These are phyloP conservation scores for Acheta domesticus DNA, from an alignment of 2,888 invertebrate genomes.

Conservation along the genomic window DNA sequence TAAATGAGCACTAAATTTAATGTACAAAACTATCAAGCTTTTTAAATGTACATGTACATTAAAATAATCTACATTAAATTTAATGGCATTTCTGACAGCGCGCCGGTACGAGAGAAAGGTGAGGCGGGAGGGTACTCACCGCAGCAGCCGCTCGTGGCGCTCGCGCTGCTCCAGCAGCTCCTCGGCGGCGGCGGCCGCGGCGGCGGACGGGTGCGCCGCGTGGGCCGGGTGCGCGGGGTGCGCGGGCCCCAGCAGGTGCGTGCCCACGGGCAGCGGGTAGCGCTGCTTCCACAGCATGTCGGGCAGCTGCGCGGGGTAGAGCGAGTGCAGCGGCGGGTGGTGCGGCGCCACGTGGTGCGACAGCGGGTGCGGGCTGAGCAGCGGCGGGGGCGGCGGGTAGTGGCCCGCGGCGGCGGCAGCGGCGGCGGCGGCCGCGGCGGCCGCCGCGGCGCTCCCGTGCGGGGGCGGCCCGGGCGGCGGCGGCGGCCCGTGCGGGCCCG, in stretches of 20 bases:
- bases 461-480: conserved; percentile 36
- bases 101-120: too few species aligned
- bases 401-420: neutral
- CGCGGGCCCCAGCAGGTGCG: conserved; percentile 45
- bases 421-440: neutral
- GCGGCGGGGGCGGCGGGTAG: conserved; percentile 48
- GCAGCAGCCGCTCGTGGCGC: conserved; percentile 63
- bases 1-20: too few species aligned
- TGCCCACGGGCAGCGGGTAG: conserved; percentile 55
- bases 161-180: conserved; percentile 54
- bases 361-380: conserved; percentile 40
- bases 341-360: conserved; percentile 38
- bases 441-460: conserved; percentile 27
- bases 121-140: conserved; percentile 50
- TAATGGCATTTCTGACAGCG: too few species aligned
- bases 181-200: conserved; percentile 11
- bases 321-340: conserved; percentile 41
- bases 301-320: conserved; percentile 39
- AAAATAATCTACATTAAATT: too few species aligned
- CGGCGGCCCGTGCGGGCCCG: conserved; percentile 40
- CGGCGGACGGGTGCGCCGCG: conserved; percentile 43
- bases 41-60: too few species aligned
- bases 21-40: too few species aligned
- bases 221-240: conserved; percentile 54
- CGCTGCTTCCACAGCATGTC: conserved; percentile 62